These are phyloP conservation scores for Antheraea yamamai DNA, from an alignment of 2,888 invertebrate species.

Conservation along the genomic window DNA sequence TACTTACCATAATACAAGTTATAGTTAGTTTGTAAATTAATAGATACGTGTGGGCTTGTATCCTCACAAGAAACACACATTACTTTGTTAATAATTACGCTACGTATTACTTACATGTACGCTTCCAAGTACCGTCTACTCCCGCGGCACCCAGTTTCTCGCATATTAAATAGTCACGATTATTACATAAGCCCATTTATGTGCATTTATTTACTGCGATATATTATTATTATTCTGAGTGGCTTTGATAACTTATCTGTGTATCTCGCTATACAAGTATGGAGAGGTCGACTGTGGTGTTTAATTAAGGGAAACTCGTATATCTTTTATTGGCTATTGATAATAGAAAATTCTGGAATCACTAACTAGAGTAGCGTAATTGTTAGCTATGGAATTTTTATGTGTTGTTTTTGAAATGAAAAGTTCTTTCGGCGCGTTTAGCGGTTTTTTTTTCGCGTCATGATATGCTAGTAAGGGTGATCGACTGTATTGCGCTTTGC, in stretches of 20 bases:
- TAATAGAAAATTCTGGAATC: neutral
- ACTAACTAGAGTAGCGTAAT: neutral
- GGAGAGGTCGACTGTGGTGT: neutral
- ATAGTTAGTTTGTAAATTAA: too few species aligned
- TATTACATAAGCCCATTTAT: constrained; percentile 49
- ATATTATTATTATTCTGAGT: constrained; percentile 32
- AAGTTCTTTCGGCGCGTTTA: too few species aligned
- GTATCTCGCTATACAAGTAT: constrained; percentile 11
- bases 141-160: constrained; percentile 54
- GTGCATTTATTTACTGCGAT: constrained; percentile 39
- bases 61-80: neutral
- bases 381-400: neutral
- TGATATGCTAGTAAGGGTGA: too few species aligned
- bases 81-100: neutral
- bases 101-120: constrained; percentile 33
- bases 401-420: neutral
- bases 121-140: constrained; percentile 32
- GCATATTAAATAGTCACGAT: constrained; percentile 52
- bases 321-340: neutral
- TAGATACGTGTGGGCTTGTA: too few species aligned
- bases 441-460: too few species aligned
- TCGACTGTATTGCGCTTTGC: too few species aligned
- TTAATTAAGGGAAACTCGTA: neutral
- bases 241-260: constrained; percentile 24
- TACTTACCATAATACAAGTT: too few species aligned